Conservation (phyloP, 2,888 invertebrate genomes). For the Philereme transversata region DNA sequence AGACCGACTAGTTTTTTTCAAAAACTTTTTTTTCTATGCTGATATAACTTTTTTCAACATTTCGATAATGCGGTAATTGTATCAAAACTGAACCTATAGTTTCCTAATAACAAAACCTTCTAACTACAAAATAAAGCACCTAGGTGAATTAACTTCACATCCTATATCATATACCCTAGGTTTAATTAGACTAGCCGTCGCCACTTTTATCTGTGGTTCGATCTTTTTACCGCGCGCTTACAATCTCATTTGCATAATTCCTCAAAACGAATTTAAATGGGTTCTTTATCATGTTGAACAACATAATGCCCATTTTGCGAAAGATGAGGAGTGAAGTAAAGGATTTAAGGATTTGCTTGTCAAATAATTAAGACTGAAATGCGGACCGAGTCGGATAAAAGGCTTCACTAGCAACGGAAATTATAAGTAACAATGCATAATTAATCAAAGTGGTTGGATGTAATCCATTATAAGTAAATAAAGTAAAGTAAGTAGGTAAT, state of each 20-base stretch:
- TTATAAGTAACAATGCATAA: slow-evolving; percentile 22
- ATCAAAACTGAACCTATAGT: too few species aligned
- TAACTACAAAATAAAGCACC: too few species aligned
- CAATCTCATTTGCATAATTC: slow-evolving; percentile 77
- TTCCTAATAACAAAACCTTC: too few species aligned
- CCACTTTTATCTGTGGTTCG: slow-evolving; percentile 41
- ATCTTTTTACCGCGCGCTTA: slow-evolving; percentile 69
- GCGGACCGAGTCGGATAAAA: slow-evolving; percentile 24
- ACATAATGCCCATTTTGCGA: slow-evolving; percentile 60
- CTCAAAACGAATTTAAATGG: slow-evolving; percentile 71
- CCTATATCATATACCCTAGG: too few species aligned
- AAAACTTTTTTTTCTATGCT: too few species aligned
- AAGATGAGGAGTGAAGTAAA: slow-evolving; percentile 46
- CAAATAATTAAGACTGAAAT: slow-evolving; percentile 45
- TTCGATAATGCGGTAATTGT: too few species aligned
- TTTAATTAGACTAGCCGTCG: not conserved
- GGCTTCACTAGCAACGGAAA: slow-evolving; percentile 25
- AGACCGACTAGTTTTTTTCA: too few species aligned
- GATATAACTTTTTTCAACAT: too few species aligned
- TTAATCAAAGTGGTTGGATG: slow-evolving; percentile 23
- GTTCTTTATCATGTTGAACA: slow-evolving; percentile 70
- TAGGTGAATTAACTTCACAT: too few species aligned
- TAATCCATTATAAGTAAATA: too few species aligned
- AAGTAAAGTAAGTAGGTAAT: too few species aligned
- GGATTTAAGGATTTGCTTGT: slow-evolving; percentile 47